Base-by-base conservation (phyloP, 2,888 invertebrate genomes). In the Nebria salina region DNA sequence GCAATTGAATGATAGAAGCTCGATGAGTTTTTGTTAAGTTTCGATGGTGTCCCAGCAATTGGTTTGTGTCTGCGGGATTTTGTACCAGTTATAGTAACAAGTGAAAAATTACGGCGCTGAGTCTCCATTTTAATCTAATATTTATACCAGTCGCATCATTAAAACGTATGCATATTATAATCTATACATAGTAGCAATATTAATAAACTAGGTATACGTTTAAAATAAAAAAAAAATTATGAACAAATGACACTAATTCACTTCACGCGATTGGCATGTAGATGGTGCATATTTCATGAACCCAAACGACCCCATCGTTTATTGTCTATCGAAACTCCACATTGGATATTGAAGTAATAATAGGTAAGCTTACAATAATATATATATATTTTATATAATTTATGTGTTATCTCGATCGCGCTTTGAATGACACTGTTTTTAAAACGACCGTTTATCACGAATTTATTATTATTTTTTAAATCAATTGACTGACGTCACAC, bases 1-100 rank as follows among this genome's bases (percentile, higher is more conserved):
- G 84, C 84, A 25, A 87, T 84, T 66, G 83, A 84, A 34, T 85
- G 85, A 82, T 87, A 85, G 34, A 87, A 84, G 41, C 76, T 76
- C 3, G 41, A 25, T 5, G 11, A 20, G 41, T 41, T n/a, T 11
- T 25, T 11, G 9, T 70, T 25, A 2, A 26, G 1, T 15, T 11
- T 70, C 1, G 34, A 11, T 70, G 20, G 70, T 70, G n/a, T 25
- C 13, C 70, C 20, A 4, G 66, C 66, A 54, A 54, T 54, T 54
- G 4, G 54, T 13, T 54, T 54, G 2, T 8, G 54, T 7, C 7
- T 8, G 4, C 7, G 54, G 11, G 54, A 13, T 54, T 54, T 54
- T 54, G 54, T 7, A 54, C 54, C 54, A 54, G 54, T 54, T 54
- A 54, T 13, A 2, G 54, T 54, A 7, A 54, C 54, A 13, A 54